These are phyloP conservation scores for Neodiprion lecontei DNA, from an alignment of 1,140 invertebrate genomes.

Conservation along the genomic window DNA sequence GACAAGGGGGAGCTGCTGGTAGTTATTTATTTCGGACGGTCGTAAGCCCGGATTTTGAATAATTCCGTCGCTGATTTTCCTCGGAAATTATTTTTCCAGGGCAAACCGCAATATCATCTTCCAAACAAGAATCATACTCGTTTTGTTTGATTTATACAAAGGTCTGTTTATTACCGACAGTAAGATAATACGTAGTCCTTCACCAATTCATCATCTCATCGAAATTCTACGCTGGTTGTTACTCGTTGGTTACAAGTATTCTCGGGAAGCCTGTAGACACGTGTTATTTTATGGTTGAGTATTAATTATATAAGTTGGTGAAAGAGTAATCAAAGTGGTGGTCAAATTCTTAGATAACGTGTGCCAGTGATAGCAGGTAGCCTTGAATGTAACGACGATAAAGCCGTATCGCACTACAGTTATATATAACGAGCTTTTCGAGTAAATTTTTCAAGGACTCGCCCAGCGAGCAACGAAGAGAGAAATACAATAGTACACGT, in stretches of 20 bases:
- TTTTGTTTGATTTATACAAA: no score
- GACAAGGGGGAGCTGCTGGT: slow-evolving; percentile 45
- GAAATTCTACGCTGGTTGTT: no score
- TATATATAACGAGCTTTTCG: neutral
- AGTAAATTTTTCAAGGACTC: no score
- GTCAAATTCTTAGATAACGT: neutral
- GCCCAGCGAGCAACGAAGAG: no score
- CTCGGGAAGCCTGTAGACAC: neutral
- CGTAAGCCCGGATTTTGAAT: slow-evolving; percentile 59
- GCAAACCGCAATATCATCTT: no score
- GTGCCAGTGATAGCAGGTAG: neutral
- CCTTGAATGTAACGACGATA: neutral
- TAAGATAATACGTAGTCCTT: no score
- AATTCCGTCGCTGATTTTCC: slow-evolving; percentile 40
- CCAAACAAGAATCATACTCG: no score
- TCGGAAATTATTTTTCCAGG: neutral
- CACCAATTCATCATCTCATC: no score
- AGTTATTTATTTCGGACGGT: slow-evolving; percentile 59
- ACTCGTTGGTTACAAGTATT: neutral
- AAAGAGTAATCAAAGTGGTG: neutral
- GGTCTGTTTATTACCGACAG: no score
- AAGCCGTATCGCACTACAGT: neutral
- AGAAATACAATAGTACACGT: no score
- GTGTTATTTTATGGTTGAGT: neutral
- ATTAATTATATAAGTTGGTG: no score